Base-by-base conservation (phyloP, 2,888 invertebrate genomes). In the Iphiclides podalirius region DNA sequence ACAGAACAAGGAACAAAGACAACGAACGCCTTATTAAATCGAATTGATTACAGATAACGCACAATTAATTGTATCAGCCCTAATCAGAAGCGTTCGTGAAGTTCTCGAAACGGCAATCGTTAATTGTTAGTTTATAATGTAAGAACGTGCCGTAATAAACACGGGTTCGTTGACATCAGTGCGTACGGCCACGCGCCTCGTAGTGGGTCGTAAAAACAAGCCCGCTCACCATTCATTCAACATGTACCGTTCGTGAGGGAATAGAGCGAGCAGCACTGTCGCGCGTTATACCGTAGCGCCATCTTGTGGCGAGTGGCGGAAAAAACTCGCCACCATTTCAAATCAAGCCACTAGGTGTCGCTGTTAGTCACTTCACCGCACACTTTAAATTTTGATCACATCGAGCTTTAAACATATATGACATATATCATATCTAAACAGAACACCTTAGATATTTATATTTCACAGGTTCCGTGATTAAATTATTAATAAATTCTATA, bases 291-390 rank as follows among this genome's bases (percentile, higher is more conserved):
- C 14, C 37, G 36, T 48, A 51, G 65, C 81, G 85, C 78, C 84
- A 85, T 66, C 86, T 80, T 64, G 70, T 60, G 75, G 62, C 67
- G 80, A 84, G 80, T 84, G 82, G 88, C 67, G 44, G 70, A 78
- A 86, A 76, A 63, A 61, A 34, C 44, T 36, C 46, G 12, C 28
- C 20, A 40, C 39, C 63, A 66, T 79, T 70, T 59, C 46, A 52
- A 60, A 57, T 55, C 48, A 23, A 14, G 50, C 54, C 78, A 57
- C 69, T 62, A 82, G 83, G 48, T 75, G 73, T 76, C 81, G 75
- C 63, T 64, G 46, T 14, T 9, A 9, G 12, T n/a, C 7, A 28
- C 4, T 28, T 16, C 12, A n/a, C 1, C n/a, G 26, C n/a, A 11
- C 11, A 11, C 31, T 31, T n/a, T n/a, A n/a, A 31, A 16, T 40